Conservation (phyloP, 2,113 vertebrate genomes). For the Malaclemys terrapin region DNA sequence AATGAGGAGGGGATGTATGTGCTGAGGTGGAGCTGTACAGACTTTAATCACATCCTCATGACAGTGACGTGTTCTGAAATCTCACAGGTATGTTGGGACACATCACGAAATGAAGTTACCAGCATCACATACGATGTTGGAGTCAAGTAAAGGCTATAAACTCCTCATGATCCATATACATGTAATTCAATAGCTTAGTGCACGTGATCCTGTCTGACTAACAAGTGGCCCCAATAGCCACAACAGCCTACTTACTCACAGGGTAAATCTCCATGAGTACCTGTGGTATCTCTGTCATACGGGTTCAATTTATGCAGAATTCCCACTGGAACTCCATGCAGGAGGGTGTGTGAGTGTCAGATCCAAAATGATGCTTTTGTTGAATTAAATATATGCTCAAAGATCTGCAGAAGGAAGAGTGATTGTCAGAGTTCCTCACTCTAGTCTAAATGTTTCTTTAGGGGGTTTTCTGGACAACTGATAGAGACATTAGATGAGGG, state of each 20-base stretch:
- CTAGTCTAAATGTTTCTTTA: neutral
- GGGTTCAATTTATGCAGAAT: neutral
- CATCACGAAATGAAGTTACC: neutral
- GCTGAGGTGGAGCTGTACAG: slow-evolving; percentile 95
- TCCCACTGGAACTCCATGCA: neutral
- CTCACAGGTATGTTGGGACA: slow-evolving; percentile 71
- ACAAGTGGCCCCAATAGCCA: too few relatives aligned
- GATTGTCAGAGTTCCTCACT: neutral
- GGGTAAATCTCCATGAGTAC: neutral
- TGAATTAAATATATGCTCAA: neutral
- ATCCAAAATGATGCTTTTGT: neutral
- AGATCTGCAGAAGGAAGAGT: neutral
- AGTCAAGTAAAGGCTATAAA: neutral
- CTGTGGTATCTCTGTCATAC: neutral
- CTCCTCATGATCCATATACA: neutral
- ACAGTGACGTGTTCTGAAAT: slow-evolving; percentile 92
- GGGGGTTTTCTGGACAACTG: neutral
- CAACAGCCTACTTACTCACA: neutral
- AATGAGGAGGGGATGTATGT: slow-evolving; percentile 93
- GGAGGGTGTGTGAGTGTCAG: neutral
- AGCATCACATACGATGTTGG: neutral
- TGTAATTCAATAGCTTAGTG: neutral
- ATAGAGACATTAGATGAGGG: neutral
- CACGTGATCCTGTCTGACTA: neutral
- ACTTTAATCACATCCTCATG: slow-evolving; percentile 96